Conservation (phyloP, 2,797 vertebrate genomes). For the Podarcis siculus region DNA sequence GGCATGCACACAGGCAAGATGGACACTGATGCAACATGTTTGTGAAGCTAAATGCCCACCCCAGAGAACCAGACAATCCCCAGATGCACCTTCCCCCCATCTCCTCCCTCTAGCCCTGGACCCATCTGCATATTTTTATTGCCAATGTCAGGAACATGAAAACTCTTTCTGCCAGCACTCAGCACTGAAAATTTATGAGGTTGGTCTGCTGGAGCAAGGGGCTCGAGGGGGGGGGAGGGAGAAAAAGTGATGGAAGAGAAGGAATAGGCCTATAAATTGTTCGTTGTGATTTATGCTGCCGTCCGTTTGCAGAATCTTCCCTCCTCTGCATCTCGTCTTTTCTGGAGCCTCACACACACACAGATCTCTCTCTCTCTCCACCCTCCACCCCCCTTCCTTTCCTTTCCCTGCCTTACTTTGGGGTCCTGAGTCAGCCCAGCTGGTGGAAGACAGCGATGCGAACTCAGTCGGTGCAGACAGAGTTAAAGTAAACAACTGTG, state of each 20-base stretch:
- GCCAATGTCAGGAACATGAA: slow-evolving; percentile 67
- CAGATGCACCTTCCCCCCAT: background rate
- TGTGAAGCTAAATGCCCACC: background rate
- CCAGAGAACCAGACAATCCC: background rate
- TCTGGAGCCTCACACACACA: background rate
- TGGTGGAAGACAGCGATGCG: slow-evolving; percentile 94
- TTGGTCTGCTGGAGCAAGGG: slow-evolving; percentile 56
- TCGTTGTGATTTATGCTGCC: slow-evolving; percentile 64
- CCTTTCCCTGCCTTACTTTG: slow-evolving; percentile 50
- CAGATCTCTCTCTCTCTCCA: slow-evolving; percentile 37
- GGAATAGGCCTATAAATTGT: slow-evolving; percentile 63
- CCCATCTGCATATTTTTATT: slow-evolving; percentile 63
- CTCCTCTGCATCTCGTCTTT: background rate
- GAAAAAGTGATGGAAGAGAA: slow-evolving; percentile 66
- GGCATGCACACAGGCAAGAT: rapidly evolving
- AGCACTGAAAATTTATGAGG: slow-evolving; percentile 66
- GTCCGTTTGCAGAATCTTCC: slow-evolving; percentile 54
- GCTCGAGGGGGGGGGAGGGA: background rate
- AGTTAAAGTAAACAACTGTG: slow-evolving; percentile 99
- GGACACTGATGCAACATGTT: rapidly evolving
- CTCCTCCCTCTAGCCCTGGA: slow-evolving; percentile 10
- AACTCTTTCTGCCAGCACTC: slow-evolving; percentile 67
- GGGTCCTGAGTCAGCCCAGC: slow-evolving; percentile 95
- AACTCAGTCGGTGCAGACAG: slow-evolving; percentile 96
- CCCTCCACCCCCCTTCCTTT: background rate